A percentile compares a stretch with the other conserved stretches of the same genome.
Evolutionary conservation across 1,140 invertebrate genomes (phyloP).

Genomic region (Apolygus lucorum): DNA sequence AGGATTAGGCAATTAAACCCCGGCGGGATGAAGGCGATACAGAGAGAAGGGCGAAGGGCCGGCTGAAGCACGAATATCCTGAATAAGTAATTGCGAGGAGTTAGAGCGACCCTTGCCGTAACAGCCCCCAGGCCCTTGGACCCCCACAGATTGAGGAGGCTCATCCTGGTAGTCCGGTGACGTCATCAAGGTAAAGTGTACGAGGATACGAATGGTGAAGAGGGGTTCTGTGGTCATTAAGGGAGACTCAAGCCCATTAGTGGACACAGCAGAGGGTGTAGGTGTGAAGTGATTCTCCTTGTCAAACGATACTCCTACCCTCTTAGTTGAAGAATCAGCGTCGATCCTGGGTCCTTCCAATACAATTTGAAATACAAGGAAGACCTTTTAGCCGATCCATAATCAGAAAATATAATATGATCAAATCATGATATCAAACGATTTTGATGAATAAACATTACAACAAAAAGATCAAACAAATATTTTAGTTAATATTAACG

Average conservation of each 20-base stretch:
- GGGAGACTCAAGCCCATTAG: background rate
- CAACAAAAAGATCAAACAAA: too few relatives aligned
- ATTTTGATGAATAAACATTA: too few relatives aligned
- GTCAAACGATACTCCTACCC: background rate
- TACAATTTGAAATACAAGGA: too few relatives aligned
- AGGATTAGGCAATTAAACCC: too few relatives aligned
- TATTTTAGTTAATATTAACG: too few relatives aligned
- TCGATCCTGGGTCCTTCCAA: too few relatives aligned
- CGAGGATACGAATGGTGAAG: too few relatives aligned
- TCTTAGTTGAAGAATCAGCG: too few relatives aligned
- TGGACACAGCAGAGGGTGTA: background rate
- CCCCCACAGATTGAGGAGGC: background rate
- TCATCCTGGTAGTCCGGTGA: background rate
- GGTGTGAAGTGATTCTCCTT: background rate
- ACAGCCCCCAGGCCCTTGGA: background rate
- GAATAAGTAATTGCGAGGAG: background rate
- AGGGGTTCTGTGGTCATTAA: background rate
- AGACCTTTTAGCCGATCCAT: too few relatives aligned
- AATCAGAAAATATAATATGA: too few relatives aligned
- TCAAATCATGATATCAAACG: too few relatives aligned
- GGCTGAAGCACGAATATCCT: background rate
- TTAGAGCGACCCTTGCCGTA: background rate
- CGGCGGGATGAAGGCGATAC: background rate
- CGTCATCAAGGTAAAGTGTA: background rate
- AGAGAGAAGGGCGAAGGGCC: background rate